These are phyloP conservation scores for Cyclophora punctaria DNA, from an alignment of 2,888 invertebrate genomes.

Conservation along the genomic window DNA sequence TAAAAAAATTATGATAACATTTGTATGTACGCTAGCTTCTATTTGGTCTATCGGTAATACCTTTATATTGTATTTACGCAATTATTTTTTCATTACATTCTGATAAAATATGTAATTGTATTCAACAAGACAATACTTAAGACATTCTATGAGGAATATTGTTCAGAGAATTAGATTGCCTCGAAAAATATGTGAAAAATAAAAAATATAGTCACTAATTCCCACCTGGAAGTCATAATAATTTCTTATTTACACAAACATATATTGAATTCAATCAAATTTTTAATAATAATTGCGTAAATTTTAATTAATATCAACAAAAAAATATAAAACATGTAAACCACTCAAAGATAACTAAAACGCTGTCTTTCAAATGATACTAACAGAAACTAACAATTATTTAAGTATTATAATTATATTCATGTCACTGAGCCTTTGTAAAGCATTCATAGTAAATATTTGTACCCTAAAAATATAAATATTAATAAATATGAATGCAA, in stretches of 20 bases:
- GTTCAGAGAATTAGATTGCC: too few relatives aligned
- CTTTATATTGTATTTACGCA: conserved; percentile 23
- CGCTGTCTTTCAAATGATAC: conserved; percentile 52
- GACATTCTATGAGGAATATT: too few relatives aligned
- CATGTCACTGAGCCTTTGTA: conserved; percentile 68
- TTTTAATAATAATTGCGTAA: conserved; percentile 15
- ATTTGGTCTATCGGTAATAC: conserved; percentile 36
- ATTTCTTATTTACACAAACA: too few relatives aligned
- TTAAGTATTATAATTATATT: conserved; percentile 21
- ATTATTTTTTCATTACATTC: background rate
- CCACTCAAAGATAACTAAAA: conserved; percentile 60
- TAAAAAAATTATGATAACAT: conserved; percentile 27
- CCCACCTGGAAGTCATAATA: too few relatives aligned
- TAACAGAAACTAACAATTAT: conserved; percentile 40
- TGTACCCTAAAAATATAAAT: conserved; percentile 67
- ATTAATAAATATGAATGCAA: conserved; percentile 73
- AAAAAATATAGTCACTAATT: too few relatives aligned
- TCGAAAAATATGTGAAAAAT: too few relatives aligned
- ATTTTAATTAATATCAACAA: conserved; percentile 14
- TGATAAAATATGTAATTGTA: too few relatives aligned
- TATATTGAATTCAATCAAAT: conserved; percentile 6
- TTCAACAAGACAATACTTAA: too few relatives aligned
- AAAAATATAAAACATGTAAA: background rate
- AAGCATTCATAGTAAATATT: conserved; percentile 50
- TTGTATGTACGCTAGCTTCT: conserved; percentile 41